Evolutionary conservation across 2,113 vertebrate genomes (phyloP).

Genomic region (Dunckerocampus dactyliophorus): DNA sequence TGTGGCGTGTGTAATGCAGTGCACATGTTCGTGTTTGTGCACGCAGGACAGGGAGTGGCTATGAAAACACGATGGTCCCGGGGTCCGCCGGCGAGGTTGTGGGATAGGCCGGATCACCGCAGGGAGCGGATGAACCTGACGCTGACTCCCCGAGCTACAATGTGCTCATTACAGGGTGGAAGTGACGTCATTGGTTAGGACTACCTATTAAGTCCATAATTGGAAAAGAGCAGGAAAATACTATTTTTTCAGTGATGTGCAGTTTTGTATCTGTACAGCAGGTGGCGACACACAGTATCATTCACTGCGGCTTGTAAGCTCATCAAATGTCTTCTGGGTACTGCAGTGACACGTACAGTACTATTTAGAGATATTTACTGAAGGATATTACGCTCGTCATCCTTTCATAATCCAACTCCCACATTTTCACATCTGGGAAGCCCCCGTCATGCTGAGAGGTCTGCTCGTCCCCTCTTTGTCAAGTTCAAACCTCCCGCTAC

Average conservation of each 20-base stretch:
- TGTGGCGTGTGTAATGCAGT: constrained; percentile 40
- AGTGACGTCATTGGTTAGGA: not conserved
- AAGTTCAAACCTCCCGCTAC: not conserved
- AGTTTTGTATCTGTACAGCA: too few relatives aligned
- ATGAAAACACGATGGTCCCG: constrained; percentile 61
- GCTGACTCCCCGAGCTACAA: constrained; percentile 16
- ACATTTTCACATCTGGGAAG: constrained; percentile 45
- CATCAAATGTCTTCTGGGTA: too few relatives aligned
- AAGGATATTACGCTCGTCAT: too few relatives aligned
- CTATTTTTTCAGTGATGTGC: too few relatives aligned
- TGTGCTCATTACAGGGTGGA: not conserved
- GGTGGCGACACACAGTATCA: too few relatives aligned
- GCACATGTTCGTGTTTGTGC: constrained; percentile 69
- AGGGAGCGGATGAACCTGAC: constrained; percentile 42
- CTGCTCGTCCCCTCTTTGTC: constrained; percentile 22
- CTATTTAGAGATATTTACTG: too few relatives aligned
- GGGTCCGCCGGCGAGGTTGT: constrained; percentile 46
- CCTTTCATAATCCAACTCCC: not conserved
- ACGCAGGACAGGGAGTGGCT: constrained; percentile 59
- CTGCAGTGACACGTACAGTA: too few relatives aligned
- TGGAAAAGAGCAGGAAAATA: too few relatives aligned
- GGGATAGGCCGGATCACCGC: constrained; percentile 48
- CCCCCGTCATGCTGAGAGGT: constrained; percentile 35
- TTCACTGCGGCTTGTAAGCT: too few relatives aligned
- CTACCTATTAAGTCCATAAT: too few relatives aligned